These are phyloP conservation scores for Willisornis vidua DNA, from an alignment of 2,113 vertebrate species.

Conservation along the genomic window DNA sequence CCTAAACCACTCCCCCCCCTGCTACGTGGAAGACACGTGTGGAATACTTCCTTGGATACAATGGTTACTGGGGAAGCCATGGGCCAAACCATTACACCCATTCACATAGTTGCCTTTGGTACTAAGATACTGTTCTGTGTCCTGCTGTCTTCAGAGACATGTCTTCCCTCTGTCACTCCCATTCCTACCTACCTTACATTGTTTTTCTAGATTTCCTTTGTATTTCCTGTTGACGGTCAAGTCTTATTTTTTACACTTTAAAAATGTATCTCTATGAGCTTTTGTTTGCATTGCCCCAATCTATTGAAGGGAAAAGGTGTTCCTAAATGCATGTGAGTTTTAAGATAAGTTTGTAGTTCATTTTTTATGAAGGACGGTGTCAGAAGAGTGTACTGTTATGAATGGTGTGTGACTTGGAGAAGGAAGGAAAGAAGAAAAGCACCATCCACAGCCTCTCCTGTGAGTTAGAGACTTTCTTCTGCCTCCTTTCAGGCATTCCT, in stretches of 20 bases:
- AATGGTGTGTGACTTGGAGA: rapidly evolving
- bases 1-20: too few species aligned
- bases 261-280: not conserved
- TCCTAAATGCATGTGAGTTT: not conserved
- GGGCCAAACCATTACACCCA: too few species aligned
- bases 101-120: not conserved
- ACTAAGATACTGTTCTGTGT: not conserved
- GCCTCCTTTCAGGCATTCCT: not conserved
- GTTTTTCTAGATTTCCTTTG: not conserved
- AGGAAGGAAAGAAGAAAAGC: not conserved
- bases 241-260: not conserved
- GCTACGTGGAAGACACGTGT: too few species aligned
- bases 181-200: not conserved
- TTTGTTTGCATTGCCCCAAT: not conserved
- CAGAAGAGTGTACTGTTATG: not conserved
- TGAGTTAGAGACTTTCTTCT: not conserved
- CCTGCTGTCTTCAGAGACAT: not conserved
- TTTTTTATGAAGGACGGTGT: not conserved
- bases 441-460: not conserved
- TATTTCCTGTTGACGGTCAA: not conserved
- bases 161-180: not conserved
- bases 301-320: not conserved
- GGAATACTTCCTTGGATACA: too few species aligned
- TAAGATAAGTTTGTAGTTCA: not conserved
- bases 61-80: too few species aligned